These are phyloP conservation scores for Malurus alboscapulatus DNA, from an alignment of 2,113 vertebrate species.

Conservation along the genomic window DNA sequence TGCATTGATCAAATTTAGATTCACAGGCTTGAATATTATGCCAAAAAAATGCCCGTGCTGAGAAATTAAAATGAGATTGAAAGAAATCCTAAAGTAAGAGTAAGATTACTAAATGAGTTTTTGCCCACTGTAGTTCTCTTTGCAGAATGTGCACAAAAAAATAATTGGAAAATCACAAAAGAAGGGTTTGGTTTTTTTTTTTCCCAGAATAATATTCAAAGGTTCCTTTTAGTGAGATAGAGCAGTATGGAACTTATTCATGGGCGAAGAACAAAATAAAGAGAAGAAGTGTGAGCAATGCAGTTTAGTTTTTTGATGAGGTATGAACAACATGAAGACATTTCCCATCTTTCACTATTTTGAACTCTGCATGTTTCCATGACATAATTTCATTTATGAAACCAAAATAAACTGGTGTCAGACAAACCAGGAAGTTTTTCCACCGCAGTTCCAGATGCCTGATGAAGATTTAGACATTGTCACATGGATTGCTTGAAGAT, in stretches of 20 bases:
- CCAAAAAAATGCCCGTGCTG: neutral
- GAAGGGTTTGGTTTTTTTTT: neutral
- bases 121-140: neutral
- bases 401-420: neutral
- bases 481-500: neutral
- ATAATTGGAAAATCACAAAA: neutral
- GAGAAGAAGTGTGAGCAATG: neutral
- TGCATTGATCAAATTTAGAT: neutral
- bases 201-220: neutral
- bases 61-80: neutral
- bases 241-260: neutral
- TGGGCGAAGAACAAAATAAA: neutral
- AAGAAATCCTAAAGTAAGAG: neutral
- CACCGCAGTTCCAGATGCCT: neutral
- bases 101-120: conserved; percentile 2
- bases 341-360: neutral
- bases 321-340: neutral
- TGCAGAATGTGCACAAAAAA: neutral
- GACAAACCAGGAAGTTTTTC: neutral
- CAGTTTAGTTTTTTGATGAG: neutral
- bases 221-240: neutral
- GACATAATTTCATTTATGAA: neutral
- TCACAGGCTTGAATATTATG: neutral
- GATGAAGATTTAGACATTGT: neutral
- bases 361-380: neutral